Conservation (phyloP, 2,113 vertebrate genomes). For the Gymnorhina tibicen region DNA sequence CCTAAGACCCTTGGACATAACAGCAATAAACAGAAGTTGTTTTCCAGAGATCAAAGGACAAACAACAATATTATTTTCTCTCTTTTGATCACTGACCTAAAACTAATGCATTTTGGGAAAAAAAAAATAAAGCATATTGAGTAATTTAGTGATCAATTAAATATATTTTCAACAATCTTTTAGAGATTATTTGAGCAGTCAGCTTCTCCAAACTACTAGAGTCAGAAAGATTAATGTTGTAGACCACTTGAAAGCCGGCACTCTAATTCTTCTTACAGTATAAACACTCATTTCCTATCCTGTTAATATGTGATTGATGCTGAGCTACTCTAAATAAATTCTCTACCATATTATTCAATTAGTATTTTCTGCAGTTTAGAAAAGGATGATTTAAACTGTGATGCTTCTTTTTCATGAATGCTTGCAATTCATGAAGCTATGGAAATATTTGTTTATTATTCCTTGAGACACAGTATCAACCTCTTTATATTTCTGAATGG, state of each 20-base stretch:
- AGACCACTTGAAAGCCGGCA: constrained; percentile 47
- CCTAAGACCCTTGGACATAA: neutral
- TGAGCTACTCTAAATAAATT: constrained; percentile 51
- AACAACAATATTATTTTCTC: neutral
- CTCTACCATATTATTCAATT: neutral
- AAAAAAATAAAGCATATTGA: neutral
- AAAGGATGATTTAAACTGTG: neutral
- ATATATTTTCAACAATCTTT: constrained; percentile 8
- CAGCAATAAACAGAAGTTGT: neutral
- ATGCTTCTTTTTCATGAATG: neutral
- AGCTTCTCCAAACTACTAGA: constrained; percentile 14
- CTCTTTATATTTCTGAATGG: neutral
- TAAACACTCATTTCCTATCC: constrained; percentile 48
- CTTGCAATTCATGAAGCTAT: neutral
- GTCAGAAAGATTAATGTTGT: constrained; percentile 49
- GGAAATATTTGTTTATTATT: neutral
- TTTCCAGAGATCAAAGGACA: constrained; percentile 17
- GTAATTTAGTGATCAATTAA: constrained; percentile 35
- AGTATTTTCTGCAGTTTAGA: constrained; percentile 2
- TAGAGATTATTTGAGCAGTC: constrained; percentile 1
- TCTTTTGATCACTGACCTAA: constrained; percentile 10
- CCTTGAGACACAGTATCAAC: neutral
- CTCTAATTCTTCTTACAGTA: constrained; percentile 36
- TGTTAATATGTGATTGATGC: constrained; percentile 35
- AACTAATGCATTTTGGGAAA: neutral